phyloP scores from a whole-genome alignment of 2,888 invertebrate species.

The Hymenopus coronatus region DNA sequence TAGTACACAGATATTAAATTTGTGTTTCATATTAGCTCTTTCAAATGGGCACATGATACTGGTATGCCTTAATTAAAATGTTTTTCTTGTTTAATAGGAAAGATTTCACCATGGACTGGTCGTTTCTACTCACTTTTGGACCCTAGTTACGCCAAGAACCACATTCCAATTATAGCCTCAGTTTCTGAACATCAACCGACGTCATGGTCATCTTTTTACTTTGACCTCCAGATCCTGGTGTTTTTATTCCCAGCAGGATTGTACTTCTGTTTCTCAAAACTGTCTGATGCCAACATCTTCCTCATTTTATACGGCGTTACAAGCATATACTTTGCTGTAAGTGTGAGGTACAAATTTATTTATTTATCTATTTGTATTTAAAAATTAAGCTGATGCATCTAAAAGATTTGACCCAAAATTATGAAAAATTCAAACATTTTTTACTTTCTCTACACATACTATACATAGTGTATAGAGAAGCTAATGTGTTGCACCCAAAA shows the following conservation, averaged over 20 bases:
- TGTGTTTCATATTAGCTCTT: too few relatives aligned
- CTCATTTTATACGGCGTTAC: constrained; percentile 96
- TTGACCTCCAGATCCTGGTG: constrained; percentile 92
- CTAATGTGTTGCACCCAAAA: too few relatives aligned
- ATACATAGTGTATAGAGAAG: too few relatives aligned
- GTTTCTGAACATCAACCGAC: constrained; percentile 99
- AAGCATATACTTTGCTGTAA: constrained; percentile 95
- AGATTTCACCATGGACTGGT: constrained; percentile 98
- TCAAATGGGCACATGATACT: too few relatives aligned
- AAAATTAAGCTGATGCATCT: too few relatives aligned
- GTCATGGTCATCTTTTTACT: constrained; percentile 97
- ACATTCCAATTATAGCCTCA: constrained; percentile 96
- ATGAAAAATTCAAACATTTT: too few relatives aligned
- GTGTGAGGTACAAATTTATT: constrained; percentile 41
- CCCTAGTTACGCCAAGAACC: constrained; percentile 96
- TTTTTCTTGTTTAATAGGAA: constrained; percentile 52
- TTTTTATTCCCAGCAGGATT: constrained; percentile 95
- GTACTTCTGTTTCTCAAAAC: constrained; percentile 92
- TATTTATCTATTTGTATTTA: too few relatives aligned
- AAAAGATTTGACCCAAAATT: too few relatives aligned
- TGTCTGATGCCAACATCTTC: constrained; percentile 95
- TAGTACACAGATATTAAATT: too few relatives aligned
- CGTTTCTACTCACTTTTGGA: constrained; percentile 94
- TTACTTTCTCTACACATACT: too few relatives aligned
- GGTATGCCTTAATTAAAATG: not conserved